A percentile compares a stretch with the other conserved stretches of the same genome.
phyloP scores from a whole-genome alignment of 2,797 vertebrate genomes.

The Sebastes minor region DNA sequence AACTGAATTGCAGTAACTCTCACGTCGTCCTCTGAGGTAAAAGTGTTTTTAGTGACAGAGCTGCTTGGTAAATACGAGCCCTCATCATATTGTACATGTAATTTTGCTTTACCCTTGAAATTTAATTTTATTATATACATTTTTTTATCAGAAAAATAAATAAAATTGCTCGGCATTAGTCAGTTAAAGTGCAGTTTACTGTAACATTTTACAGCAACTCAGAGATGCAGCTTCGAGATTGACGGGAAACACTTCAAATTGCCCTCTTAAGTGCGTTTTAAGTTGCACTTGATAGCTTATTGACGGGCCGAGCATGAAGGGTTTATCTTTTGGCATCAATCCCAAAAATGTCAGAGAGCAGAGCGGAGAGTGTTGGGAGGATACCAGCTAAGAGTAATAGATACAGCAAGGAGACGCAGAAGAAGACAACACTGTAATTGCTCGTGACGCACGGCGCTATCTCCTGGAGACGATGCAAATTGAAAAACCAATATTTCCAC shows the following conservation, averaged over 20 bases:
- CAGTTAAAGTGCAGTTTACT: not conserved
- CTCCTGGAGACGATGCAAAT: constrained; percentile 54
- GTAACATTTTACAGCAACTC: not conserved
- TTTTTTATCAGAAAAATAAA: not conserved
- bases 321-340: constrained; percentile 43
- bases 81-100: not conserved
- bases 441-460: constrained; percentile 29
- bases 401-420: constrained; percentile 34
- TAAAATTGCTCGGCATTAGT: not conserved
- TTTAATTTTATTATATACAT: not conserved
- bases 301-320: constrained; percentile 29
- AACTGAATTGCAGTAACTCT: too few species aligned
- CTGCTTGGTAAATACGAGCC: too few species aligned
- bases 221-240: constrained; percentile 10
- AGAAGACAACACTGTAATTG: constrained; percentile 34
- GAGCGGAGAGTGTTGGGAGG: not conserved
- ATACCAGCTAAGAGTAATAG: constrained; percentile 13
- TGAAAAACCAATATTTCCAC: constrained; percentile 68
- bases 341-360: constrained; percentile 10
- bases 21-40: too few species aligned
- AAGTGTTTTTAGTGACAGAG: too few species aligned
- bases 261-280: constrained; percentile 13
- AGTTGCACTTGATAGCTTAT: constrained; percentile 30
- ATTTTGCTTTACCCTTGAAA: not conserved
- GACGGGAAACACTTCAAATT: constrained; percentile 26